These are phyloP conservation scores for Xiphophorus couchianus DNA, from an alignment of 2,113 vertebrate species.

Conservation along the genomic window DNA sequence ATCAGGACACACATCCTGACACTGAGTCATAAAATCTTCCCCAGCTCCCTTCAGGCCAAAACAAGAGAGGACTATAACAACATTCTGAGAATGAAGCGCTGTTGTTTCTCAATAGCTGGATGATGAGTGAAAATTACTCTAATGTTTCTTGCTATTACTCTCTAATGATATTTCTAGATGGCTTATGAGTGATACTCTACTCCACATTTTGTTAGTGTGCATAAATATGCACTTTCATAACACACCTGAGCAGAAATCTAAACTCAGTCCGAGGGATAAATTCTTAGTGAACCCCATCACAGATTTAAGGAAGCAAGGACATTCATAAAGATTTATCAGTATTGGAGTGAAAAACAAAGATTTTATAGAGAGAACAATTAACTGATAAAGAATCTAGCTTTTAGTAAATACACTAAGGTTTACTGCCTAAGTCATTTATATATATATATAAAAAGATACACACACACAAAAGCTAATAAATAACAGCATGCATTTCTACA, in stretches of 20 bases:
- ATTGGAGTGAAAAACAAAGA: too few relatives aligned
- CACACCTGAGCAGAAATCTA: neutral
- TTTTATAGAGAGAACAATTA: too few relatives aligned
- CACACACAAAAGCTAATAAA: too few relatives aligned
- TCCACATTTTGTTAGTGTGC: too few relatives aligned
- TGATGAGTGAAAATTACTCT: neutral
- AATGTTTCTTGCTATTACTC: neutral
- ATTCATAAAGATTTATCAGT: too few relatives aligned
- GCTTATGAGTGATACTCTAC: neutral
- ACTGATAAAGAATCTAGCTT: too few relatives aligned
- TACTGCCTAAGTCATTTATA: too few relatives aligned
- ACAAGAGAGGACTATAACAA: neutral
- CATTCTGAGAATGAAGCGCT: neutral
- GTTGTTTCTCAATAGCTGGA: neutral
- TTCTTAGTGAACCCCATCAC: too few relatives aligned
- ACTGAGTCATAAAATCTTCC: neutral
- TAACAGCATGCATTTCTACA: too few relatives aligned
- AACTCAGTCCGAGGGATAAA: neutral
- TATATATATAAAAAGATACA: too few relatives aligned
- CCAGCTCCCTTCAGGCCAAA: constrained; percentile 2
- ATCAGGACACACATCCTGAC: constrained; percentile 4
- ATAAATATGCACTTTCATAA: neutral
- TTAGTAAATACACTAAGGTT: too few relatives aligned
- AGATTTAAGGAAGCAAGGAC: too few relatives aligned
- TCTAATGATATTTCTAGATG: neutral